Evolutionary conservation across 2,113 vertebrate species (phyloP), one percentile per base, ranked within the genome.

Genomic region (Trichechus manatus): DNA sequence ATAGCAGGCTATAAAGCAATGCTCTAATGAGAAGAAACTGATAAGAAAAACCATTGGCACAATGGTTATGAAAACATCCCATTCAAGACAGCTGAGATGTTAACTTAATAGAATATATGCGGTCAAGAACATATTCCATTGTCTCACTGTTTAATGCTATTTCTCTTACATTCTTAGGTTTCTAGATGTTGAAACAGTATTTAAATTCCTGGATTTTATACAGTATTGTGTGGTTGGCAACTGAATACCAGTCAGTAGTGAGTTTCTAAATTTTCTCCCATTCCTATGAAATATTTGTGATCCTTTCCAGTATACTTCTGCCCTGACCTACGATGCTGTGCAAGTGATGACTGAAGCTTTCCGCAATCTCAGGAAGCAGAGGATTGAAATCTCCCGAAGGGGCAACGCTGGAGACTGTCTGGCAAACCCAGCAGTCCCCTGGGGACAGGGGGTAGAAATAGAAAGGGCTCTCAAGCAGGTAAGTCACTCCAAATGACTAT

Each of bases 311-410:
- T 99, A 99, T 95, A 99, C 99, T 19, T 99, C 99, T 63, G 99
- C 99, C 70, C 98, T 99, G 98, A 99, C 99, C 25, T 99, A 99
- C 61, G 99, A 99, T 33, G 99, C 99, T 3, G 99, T 99, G 47
- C 99, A 99, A 98, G 99, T 99, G 98, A 99, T 99, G 99, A 99
- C 99, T 0, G 99, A 99, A 98, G 99, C 99, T 23, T 99, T 99
- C 97, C 99, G 99, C 77, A 99, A 99, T 97, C 99, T 99, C 27
- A 99, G 99, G 91, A 99, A 99, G 93, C 99, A 99, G 95, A 99
- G 99, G 96, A 99, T 99, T 89, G 99, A 99, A 98, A 99, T 99
- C 97, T 99, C 99, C 85, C 98, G 99, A 96, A 99, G 99, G 95
- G 99, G 99, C 61, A 99, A 99, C 96, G 99, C 99, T 4, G 99